phyloP scores from a whole-genome alignment of 2,113 vertebrate genomes.

The Thinocorus orbignyianus region DNA sequence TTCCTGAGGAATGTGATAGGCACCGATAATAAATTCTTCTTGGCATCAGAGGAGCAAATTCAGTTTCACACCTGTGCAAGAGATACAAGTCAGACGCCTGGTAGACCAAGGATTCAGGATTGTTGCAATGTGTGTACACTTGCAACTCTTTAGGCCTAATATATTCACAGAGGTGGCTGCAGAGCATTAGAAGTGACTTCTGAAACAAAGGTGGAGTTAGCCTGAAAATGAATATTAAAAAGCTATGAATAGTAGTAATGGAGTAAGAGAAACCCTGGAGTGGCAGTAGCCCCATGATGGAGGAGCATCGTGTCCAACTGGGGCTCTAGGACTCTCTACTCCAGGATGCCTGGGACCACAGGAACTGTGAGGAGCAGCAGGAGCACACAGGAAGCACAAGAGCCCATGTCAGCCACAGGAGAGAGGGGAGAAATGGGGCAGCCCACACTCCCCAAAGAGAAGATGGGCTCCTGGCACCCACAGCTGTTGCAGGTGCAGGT shows the following conservation, averaged over 20 bases:
- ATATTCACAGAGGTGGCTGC: not conserved
- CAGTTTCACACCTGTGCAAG: not conserved
- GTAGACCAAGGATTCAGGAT: not conserved
- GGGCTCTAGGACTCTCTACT: too few species aligned
- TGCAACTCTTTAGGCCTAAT: not conserved
- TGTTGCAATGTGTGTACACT: not conserved
- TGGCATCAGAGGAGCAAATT: not conserved
- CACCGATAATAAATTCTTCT: not conserved
- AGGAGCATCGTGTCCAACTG: rapidly evolving
- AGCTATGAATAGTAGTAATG: not conserved
- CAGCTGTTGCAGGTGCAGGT: not conserved
- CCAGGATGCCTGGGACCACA: rapidly evolving
- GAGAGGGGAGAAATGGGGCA: not conserved
- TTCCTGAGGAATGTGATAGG: not conserved
- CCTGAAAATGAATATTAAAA: not conserved
- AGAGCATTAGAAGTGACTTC: not conserved
- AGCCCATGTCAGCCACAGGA: not conserved
- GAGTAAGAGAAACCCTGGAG: not conserved
- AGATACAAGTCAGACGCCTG: rapidly evolving
- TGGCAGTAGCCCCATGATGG: not conserved
- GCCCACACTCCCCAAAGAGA: not conserved
- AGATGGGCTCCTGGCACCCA: not conserved
- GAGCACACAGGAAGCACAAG: rapidly evolving
- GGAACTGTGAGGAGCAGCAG: not conserved
- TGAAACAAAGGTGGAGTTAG: not conserved